Evolutionary conservation across 1,140 invertebrate species (phyloP).

Genomic region (Adelges cooleyi): DNA sequence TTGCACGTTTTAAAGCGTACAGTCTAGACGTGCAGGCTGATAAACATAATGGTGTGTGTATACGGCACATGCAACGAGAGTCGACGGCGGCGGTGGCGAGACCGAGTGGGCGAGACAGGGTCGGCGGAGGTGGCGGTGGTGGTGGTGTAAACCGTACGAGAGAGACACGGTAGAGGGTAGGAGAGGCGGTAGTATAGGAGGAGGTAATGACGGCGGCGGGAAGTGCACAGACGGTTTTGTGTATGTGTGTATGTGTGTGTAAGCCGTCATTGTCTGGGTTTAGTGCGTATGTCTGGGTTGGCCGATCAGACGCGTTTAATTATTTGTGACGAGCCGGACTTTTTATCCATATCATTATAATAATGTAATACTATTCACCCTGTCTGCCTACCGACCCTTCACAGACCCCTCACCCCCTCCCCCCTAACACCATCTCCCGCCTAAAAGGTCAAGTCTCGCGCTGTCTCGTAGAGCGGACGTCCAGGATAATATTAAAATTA

Average conservation of each 20-base stretch:
- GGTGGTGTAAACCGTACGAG: background rate
- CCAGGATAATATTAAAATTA: too few species aligned
- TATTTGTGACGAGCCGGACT: constrained; percentile 23
- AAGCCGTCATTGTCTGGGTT: constrained; percentile 13
- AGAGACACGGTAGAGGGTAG: too few species aligned
- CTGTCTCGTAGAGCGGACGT: background rate
- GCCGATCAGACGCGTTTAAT: constrained; percentile 27
- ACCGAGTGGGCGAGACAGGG: background rate
- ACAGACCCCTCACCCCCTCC: background rate
- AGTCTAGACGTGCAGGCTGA: too few species aligned
- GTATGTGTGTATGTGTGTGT: background rate
- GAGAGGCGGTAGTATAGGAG: too few species aligned
- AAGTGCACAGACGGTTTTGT: background rate
- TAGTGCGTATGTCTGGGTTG: constrained; percentile 4
- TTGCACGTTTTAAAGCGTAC: too few species aligned
- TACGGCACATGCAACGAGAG: too few species aligned
- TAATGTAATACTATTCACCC: too few species aligned
- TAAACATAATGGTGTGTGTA: too few species aligned
- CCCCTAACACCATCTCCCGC: background rate
- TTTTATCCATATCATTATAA: too few species aligned
- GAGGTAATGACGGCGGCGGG: too few species aligned
- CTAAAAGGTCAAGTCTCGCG: background rate
- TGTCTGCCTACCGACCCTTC: background rate
- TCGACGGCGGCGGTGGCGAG: background rate
- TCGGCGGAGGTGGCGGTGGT: background rate